Evolutionary conservation across 2,888 invertebrate genomes (phyloP).

Genomic region (Leistus spinibarbis): DNA sequence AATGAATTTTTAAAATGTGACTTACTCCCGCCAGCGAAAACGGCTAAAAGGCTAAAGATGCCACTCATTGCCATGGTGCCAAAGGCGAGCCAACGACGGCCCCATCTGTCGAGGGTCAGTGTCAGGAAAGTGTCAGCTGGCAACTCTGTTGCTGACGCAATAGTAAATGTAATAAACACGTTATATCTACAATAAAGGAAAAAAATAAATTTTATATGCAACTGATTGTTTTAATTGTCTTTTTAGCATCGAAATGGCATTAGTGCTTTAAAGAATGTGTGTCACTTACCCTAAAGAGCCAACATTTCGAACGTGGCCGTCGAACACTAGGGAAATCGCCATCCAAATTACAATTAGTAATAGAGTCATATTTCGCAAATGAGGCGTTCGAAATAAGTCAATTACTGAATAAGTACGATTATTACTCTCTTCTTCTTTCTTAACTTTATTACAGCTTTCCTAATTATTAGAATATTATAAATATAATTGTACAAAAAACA

Average conservation of each 20-base stretch:
- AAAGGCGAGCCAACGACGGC: slow-evolving; percentile 83
- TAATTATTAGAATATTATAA: slow-evolving; percentile 49
- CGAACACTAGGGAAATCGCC: slow-evolving; percentile 86
- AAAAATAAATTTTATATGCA: not conserved
- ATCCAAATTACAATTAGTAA: slow-evolving; percentile 86
- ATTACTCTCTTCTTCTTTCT: slow-evolving; percentile 74
- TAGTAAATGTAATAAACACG: slow-evolving; percentile 84
- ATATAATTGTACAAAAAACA: not conserved
- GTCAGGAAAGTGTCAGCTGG: slow-evolving; percentile 85
- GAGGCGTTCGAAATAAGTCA: slow-evolving; percentile 80
- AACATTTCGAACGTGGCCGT: slow-evolving; percentile 87
- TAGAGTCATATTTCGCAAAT: slow-evolving; percentile 76
- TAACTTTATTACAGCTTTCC: slow-evolving; percentile 71
- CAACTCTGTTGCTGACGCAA: slow-evolving; percentile 82
- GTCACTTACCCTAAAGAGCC: slow-evolving; percentile 69
- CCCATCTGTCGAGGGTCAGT: slow-evolving; percentile 78
- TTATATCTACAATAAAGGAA: slow-evolving; percentile 53
- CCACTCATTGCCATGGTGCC: slow-evolving; percentile 83
- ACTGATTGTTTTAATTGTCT: not conserved
- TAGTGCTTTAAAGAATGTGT: not conserved
- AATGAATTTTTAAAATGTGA: not conserved
- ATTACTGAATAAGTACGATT: slow-evolving; percentile 76
- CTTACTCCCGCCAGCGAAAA: slow-evolving; percentile 19
- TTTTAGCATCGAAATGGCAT: not conserved
- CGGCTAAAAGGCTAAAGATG: slow-evolving; percentile 76